Percentiles rank a stretch among this genome's conserved stretches.
Conservation (phyloP, 1,140 invertebrate genomes). For the Lordiphosa mommai region DNA sequence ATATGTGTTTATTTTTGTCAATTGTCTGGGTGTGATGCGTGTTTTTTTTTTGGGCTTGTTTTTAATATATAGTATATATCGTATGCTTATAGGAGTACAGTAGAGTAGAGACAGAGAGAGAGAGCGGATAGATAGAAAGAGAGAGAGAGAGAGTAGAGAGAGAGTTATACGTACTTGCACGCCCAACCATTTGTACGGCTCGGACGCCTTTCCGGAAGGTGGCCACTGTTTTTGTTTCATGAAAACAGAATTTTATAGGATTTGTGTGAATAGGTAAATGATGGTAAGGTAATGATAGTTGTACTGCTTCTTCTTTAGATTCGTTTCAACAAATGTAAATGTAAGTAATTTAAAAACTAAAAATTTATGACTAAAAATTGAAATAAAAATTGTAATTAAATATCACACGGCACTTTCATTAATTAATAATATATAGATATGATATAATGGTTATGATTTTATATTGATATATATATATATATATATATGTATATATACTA, state of each 20-base stretch:
- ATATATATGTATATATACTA: slow-evolving; percentile 52
- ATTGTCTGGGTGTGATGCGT: neutral
- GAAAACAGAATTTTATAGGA: slow-evolving; percentile 80
- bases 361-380: slow-evolving; percentile 4
- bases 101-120: slow-evolving; percentile 41
- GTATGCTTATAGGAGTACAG: slow-evolving; percentile 55
- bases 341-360: slow-evolving; percentile 37
- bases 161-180: slow-evolving; percentile 94
- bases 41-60: slow-evolving; percentile 3
- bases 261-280: slow-evolving; percentile 79
- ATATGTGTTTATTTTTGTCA: slow-evolving; percentile 15
- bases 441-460: slow-evolving; percentile 53
- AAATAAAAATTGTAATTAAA: too few relatives aligned
- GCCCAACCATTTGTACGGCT: slow-evolving; percentile 97
- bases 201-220: slow-evolving; percentile 99
- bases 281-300: slow-evolving; percentile 74
- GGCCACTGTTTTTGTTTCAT: slow-evolving; percentile 88
- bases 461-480: slow-evolving; percentile 43
- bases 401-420: slow-evolving; percentile 42
- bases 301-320: slow-evolving; percentile 25
- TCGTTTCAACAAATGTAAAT: slow-evolving; percentile 44
- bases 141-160: slow-evolving; percentile 52
- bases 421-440: slow-evolving; percentile 52
- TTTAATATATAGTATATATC: slow-evolving; percentile 31
- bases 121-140: slow-evolving; percentile 36